Conservation (phyloP, 2,113 vertebrate genomes). For the Brienomyrus brachyistius region DNA sequence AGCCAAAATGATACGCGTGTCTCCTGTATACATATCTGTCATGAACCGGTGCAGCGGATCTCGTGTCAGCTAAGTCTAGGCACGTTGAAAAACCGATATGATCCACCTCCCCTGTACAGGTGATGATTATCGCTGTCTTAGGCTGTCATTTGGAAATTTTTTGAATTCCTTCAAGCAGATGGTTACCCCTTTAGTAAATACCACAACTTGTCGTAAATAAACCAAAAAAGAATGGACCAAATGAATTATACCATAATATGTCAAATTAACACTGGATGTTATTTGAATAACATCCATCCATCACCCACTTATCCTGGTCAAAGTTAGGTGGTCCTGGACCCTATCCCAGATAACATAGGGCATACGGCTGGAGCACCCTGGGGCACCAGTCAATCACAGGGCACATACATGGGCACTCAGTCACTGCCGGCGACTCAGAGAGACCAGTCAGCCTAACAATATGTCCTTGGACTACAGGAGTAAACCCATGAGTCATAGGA, state of each 20-base stretch:
- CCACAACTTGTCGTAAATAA: background rate
- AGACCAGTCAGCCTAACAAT: background rate
- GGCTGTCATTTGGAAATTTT: background rate
- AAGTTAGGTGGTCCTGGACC: background rate
- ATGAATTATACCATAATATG: background rate
- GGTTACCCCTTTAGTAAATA: background rate
- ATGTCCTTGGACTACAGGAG: background rate
- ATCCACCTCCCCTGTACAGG: background rate
- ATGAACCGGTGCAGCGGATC: background rate
- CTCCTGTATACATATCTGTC: background rate
- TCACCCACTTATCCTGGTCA: background rate
- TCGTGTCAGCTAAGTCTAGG: background rate
- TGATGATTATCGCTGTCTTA: background rate
- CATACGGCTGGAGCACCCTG: background rate
- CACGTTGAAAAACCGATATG: background rate
- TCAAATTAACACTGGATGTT: background rate
- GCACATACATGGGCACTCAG: background rate
- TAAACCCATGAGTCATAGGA: background rate
- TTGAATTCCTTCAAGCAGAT: background rate
- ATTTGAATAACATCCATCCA: background rate
- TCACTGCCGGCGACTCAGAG: background rate
- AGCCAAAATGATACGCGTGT: background rate
- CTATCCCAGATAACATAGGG: background rate
- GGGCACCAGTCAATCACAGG: background rate
- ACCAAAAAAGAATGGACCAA: background rate